Percentiles rank a stretch among this genome's conserved stretches.
phyloP scores from a whole-genome alignment of 1,140 invertebrate genomes.

The Trichonephila clavata region DNA sequence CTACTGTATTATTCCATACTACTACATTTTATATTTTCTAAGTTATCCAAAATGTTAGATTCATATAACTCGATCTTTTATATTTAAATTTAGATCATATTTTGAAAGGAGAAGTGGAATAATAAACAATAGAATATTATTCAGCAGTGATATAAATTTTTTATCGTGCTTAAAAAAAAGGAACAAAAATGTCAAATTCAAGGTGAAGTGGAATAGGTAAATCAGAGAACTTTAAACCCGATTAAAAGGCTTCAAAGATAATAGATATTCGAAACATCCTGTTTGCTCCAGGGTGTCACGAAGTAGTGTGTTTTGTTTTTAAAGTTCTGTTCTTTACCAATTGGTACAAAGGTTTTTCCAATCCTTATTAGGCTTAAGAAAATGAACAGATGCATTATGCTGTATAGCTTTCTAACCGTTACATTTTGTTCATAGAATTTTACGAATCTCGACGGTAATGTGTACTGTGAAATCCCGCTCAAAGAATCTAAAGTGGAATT shows the following conservation, averaged over 20 bases:
- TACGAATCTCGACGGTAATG: not conserved
- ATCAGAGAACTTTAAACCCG: not conserved
- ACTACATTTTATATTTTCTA: too few relatives aligned
- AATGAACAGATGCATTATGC: too few relatives aligned
- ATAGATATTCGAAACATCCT: not conserved
- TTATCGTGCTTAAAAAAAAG: not conserved
- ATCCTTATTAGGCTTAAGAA: too few relatives aligned
- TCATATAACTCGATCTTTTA: too few relatives aligned
- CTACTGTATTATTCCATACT: too few relatives aligned
- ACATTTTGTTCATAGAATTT: conserved; percentile 4
- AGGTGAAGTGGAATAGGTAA: not conserved
- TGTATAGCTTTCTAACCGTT: not conserved
- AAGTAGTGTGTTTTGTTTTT: not conserved
- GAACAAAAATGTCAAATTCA: not conserved
- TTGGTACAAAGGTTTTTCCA: too few relatives aligned
- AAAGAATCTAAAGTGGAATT: not conserved
- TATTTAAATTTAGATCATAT: too few relatives aligned
- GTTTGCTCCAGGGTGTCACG: not conserved
- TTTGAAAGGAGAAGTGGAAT: too few relatives aligned
- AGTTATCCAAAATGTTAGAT: too few relatives aligned
- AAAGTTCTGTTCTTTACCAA: not conserved
- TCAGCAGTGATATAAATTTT: not conserved
- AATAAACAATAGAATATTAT: not conserved
- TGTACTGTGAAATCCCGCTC: conserved; percentile 1
- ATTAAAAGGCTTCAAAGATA: not conserved